Evolutionary conservation across 2,113 vertebrate genomes (phyloP).

Genomic region (Arizona elegans): DNA sequence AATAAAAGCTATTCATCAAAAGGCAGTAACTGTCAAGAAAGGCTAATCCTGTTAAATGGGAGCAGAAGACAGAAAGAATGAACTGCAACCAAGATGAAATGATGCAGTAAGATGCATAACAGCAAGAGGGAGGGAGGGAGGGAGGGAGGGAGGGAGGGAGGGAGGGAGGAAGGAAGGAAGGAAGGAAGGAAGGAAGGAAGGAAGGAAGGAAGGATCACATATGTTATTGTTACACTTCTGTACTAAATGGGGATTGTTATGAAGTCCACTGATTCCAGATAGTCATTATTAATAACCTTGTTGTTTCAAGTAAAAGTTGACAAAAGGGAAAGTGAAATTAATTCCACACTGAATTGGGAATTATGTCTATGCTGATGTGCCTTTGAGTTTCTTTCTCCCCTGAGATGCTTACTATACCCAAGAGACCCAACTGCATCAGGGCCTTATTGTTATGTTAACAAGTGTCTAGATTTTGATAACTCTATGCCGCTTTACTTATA

Average conservation of each 20-base stretch:
- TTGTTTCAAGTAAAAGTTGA: background rate
- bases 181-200: too few species aligned
- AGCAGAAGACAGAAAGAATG: background rate
- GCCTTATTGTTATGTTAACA: background rate
- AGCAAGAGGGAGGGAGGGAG: background rate
- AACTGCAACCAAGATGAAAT: background rate
- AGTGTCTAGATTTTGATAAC: background rate
- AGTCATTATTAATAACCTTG: background rate
- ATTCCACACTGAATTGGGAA: background rate
- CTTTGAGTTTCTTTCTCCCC: background rate
- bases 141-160: background rate
- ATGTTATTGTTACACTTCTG: background rate
- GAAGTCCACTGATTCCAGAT: background rate
- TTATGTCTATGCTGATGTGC: background rate
- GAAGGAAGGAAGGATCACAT: background rate
- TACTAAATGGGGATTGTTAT: background rate
- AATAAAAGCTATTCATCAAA: background rate
- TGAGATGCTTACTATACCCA: background rate
- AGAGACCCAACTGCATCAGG: background rate
- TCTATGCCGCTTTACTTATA: background rate
- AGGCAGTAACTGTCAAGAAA: background rate
- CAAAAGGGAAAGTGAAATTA: background rate
- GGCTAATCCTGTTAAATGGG: background rate
- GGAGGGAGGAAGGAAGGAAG: background rate
- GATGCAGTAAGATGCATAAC: background rate